These are phyloP conservation scores for Sceloporus tristichus DNA, from an alignment of 2,113 vertebrate species.

Conservation along the genomic window DNA sequence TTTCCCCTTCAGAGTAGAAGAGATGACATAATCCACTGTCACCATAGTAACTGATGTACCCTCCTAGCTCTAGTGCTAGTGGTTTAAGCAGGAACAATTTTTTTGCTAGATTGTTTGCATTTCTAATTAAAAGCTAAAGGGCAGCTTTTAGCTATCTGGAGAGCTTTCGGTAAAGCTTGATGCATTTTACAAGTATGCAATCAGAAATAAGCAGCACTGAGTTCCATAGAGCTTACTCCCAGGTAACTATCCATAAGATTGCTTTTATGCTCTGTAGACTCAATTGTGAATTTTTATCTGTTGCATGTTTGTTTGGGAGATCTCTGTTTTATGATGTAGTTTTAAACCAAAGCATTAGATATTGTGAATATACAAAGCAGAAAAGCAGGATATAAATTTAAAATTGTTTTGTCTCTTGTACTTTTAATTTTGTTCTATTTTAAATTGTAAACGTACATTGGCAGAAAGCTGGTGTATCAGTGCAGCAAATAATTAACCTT, in stretches of 20 bases:
- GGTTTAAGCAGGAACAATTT: neutral
- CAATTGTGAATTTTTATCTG: neutral
- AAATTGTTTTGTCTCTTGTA: neutral
- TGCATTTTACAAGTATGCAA: neutral
- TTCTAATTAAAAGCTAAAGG: neutral
- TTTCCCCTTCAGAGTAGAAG: neutral
- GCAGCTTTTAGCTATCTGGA: neutral
- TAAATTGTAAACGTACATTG: neutral
- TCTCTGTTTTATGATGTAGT: neutral
- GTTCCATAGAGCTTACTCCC: neutral
- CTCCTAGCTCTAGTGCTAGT: neutral
- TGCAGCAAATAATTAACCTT: neutral
- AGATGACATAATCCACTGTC: neutral
- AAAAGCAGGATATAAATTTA: neutral
- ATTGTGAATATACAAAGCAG: neutral
- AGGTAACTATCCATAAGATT: neutral
- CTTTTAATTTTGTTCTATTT: neutral
- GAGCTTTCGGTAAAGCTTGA: neutral
- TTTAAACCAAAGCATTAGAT: neutral
- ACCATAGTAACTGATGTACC: neutral
- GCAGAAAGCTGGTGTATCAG: neutral
- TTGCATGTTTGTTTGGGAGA: neutral
- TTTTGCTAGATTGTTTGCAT: neutral
- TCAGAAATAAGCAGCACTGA: neutral
- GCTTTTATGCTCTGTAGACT: neutral